Evolutionary conservation across 2,797 vertebrate species (phyloP), one percentile per base, ranked within the genome.

Genomic region (Arnoldichthys spilopterus): DNA sequence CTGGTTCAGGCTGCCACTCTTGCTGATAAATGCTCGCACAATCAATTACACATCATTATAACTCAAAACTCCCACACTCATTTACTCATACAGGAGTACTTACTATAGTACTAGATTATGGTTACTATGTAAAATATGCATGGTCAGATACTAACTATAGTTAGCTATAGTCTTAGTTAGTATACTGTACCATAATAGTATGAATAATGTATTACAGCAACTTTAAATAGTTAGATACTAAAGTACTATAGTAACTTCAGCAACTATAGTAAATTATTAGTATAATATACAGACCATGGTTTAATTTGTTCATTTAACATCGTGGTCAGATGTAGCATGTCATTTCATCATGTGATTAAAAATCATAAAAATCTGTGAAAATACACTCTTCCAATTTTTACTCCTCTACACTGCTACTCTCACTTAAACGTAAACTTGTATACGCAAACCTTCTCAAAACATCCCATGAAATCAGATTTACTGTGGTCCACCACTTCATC

Each of bases 401-500:
- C 16, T 7, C 2, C 30, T 18, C 22, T 43, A 13, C 7, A 18
- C 20, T 32, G 37, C 53, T 13, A 49, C 63, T 51, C 58, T 12
- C 62, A 75, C 4, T 8, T 28, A 22, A 37, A 12, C 49, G 53
- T 16, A 30, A 54, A 70, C 49, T 24, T 51, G 58, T 43, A 30
- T 66, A 71, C 56, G 61, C 49, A 37, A 49, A 70, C 53, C 53
- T 76, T 70, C 49, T 66, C 47, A 70, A 76, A 80, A 66, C 74
- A 71, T 47, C 34, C 67, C 73, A 79, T 83, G 81, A 84, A 72
- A 74, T 86, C 82, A 86, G 83, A 79, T 85, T 84, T 87, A 86
- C 82, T 77, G 76, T 84, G 61, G 85, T 79, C 83, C 73, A 58
- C 80, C 83, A 73, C 83, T 84, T 83, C 76, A 78, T 68, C 77